Evolutionary conservation across 2,113 vertebrate species (phyloP).

Genomic region (Tachycineta bicolor): DNA sequence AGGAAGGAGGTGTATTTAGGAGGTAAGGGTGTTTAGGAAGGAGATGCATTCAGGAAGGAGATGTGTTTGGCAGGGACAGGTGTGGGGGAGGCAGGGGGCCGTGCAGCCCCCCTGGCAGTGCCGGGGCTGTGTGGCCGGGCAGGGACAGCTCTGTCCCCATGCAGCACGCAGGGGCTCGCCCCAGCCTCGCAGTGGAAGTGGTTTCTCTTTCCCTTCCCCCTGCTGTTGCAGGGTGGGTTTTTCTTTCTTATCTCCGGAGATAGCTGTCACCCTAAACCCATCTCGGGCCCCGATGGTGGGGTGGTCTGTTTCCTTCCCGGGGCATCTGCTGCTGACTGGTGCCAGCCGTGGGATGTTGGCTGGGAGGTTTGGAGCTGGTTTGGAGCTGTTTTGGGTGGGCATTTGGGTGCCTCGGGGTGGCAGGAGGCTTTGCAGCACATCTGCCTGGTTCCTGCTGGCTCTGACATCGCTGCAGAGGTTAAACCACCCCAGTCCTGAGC

Average conservation of each 20-base stretch:
- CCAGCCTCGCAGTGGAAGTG: not conserved
- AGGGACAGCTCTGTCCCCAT: not conserved
- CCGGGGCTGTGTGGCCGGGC: fast-evolving
- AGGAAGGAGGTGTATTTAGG: not conserved
- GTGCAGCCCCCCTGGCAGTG: not conserved
- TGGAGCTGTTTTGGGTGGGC: too few relatives aligned
- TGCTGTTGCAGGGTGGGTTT: not conserved
- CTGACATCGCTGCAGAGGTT: not conserved
- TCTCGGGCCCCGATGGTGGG: not conserved
- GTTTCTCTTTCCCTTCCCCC: constrained; percentile 34
- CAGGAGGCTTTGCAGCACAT: fast-evolving
- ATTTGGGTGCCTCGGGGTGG: not conserved
- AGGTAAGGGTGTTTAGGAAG: not conserved
- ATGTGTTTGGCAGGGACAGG: too few relatives aligned
- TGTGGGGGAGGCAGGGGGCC: not conserved
- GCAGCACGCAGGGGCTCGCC: fast-evolving
- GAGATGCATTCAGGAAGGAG: not conserved
- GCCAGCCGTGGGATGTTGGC: not conserved
- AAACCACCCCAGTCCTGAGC: fast-evolving
- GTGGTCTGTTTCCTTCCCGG: not conserved
- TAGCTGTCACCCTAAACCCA: not conserved
- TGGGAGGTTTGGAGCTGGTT: not conserved
- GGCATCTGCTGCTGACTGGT: fast-evolving
- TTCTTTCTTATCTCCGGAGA: not conserved
- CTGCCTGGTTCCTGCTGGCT: not conserved